phyloP scores from a whole-genome alignment of 2,797 vertebrate genomes.

The Lutra lutra region DNA sequence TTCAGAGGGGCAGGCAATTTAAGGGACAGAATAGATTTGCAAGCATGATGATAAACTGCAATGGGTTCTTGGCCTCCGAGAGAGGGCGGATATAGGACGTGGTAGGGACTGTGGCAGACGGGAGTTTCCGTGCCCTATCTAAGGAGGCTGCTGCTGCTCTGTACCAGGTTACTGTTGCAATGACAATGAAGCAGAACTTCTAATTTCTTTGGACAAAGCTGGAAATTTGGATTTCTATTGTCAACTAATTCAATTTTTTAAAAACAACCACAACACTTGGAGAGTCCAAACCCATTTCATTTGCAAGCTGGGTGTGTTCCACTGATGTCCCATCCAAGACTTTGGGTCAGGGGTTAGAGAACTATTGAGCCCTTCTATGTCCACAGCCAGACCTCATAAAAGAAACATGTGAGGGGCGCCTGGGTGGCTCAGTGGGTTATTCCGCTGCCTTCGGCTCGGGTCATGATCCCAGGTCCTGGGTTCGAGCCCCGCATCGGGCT shows the following conservation, averaged over 20 bases:
- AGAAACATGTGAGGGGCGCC: background rate
- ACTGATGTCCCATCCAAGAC: background rate
- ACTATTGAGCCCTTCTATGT: background rate
- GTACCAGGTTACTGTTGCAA: background rate
- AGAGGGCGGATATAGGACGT: background rate
- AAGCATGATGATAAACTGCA: background rate
- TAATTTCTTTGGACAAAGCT: background rate
- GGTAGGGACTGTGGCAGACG: background rate
- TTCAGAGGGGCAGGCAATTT: background rate
- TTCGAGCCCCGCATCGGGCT: too few species aligned
- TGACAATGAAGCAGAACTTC: background rate
- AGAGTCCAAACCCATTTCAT: background rate
- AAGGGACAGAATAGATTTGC: background rate
- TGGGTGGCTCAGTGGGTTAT: too few species aligned
- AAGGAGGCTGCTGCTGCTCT: background rate
- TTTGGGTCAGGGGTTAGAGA: background rate
- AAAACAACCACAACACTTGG: background rate
- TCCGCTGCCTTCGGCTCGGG: too few species aligned
- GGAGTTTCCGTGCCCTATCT: fast-evolving
- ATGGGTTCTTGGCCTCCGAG: background rate
- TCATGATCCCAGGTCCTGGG: too few species aligned
- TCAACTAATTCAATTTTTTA: background rate
- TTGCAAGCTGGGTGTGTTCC: background rate
- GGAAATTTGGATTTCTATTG: background rate
- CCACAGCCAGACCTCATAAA: background rate